A percentile compares a stretch with the other conserved stretches of the same genome.
Conservation (phyloP, 1,140 invertebrate genomes). For the Diabrotica virgifera region DNA sequence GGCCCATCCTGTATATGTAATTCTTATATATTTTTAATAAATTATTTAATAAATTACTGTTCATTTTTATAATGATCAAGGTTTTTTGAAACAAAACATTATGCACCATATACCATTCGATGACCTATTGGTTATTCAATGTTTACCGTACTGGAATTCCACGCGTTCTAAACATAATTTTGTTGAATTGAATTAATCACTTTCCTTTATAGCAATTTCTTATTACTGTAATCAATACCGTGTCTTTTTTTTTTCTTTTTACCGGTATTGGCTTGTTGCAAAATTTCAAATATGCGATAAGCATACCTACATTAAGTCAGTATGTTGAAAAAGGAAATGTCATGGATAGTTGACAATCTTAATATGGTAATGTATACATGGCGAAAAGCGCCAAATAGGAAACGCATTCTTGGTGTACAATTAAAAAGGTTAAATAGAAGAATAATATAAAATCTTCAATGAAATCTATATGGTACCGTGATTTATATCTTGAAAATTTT, state of each 20-base stretch:
- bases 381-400: not conserved
- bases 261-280: not conserved
- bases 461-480: no score
- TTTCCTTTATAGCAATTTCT: not conserved
- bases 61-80: no score
- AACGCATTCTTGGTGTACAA: no score
- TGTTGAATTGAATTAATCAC: not conserved
- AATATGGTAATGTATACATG: not conserved
- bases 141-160: not conserved
- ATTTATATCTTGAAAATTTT: no score
- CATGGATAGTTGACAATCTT: not conserved
- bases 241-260: not conserved
- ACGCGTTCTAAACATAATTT: not conserved
- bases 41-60: no score
- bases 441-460: no score
- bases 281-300: not conserved
- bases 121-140: not conserved
- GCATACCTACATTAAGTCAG: not conserved
- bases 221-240: constrained; percentile 2
- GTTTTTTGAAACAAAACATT: no score
- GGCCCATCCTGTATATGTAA: no score
- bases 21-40: no score
- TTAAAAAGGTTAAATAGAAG: no score
- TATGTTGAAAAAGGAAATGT: not conserved
- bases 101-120: not conserved